phyloP scores from a whole-genome alignment of 2,113 vertebrate species.

The Chionodraco myersi region DNA sequence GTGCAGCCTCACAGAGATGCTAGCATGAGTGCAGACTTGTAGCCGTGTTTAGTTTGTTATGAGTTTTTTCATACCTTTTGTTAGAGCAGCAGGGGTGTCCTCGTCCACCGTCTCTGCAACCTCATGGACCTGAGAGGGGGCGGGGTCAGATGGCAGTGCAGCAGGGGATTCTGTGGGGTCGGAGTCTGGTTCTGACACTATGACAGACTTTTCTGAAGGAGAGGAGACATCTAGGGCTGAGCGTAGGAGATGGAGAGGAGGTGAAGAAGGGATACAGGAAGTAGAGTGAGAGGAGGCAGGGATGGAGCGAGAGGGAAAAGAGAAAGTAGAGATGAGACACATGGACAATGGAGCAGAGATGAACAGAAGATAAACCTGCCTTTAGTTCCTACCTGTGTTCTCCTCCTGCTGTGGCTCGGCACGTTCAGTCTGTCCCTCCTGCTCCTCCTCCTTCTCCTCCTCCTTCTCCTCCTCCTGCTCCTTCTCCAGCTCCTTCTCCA shows the following conservation, averaged over 20 bases:
- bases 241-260: not conserved
- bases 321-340: not conserved
- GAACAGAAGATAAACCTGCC: not conserved
- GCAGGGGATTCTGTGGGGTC: not conserved
- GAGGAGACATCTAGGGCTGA: conserved; percentile 1
- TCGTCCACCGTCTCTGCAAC: not conserved
- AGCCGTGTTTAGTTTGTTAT: not conserved
- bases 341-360: not conserved
- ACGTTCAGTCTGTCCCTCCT: conserved; percentile 1
- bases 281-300: not conserved
- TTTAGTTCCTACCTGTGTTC: conserved; percentile 38
- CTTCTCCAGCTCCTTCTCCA: conserved; percentile 12
- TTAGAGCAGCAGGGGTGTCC: conserved; percentile 20
- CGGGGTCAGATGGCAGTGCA: not conserved
- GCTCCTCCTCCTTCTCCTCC: conserved; percentile 10
- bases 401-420: conserved; percentile 43
- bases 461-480: conserved; percentile 6
- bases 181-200: conserved; percentile 45
- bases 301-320: not conserved
- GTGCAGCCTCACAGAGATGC: not conserved
- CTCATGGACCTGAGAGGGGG: conserved; percentile 27
- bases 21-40: not conserved
- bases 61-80: conserved; percentile 40
- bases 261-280: not conserved
- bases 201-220: conserved; percentile 24